These are phyloP conservation scores for Tragulus kanchil DNA, from an alignment of 2,113 vertebrate genomes.

Conservation along the genomic window DNA sequence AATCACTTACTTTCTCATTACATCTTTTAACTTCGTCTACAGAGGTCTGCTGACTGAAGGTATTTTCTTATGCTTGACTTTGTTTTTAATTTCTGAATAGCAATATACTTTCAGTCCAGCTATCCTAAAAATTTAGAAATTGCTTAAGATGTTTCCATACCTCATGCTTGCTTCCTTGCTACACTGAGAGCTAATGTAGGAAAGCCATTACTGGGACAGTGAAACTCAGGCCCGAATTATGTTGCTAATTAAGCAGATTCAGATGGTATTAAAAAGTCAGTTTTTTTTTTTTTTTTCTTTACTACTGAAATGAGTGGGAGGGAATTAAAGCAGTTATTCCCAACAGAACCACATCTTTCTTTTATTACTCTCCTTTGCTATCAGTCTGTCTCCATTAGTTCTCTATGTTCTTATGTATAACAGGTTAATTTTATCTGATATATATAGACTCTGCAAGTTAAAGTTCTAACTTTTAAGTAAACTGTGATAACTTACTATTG, in stretches of 20 bases:
- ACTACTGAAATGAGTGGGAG: constrained; percentile 52
- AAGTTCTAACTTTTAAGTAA: constrained; percentile 34
- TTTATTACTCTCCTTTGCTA: constrained; percentile 45
- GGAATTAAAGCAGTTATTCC: constrained; percentile 70
- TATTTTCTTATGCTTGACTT: constrained; percentile 56
- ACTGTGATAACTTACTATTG: not conserved
- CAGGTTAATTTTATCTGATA: constrained; percentile 72
- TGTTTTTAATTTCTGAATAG: constrained; percentile 75
- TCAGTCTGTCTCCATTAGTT: constrained; percentile 48
- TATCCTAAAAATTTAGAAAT: constrained; percentile 75
- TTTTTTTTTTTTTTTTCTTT: constrained; percentile 1
- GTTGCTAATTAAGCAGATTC: constrained; percentile 84
- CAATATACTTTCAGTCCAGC: constrained; percentile 70
- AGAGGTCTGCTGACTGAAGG: constrained; percentile 72
- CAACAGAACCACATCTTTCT: constrained; percentile 45
- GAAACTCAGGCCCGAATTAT: constrained; percentile 78
- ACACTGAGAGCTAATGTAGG: constrained; percentile 71
- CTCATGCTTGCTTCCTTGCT: constrained; percentile 71
- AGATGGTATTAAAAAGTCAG: constrained; percentile 71
- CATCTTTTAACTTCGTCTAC: constrained; percentile 80
- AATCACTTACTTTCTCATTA: constrained; percentile 84
- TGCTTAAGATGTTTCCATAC: constrained; percentile 72
- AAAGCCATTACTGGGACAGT: constrained; percentile 77
- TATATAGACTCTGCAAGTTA: not conserved
- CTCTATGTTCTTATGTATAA: constrained; percentile 51